Evolutionary conservation across 2,113 vertebrate genomes (phyloP).

Genomic region (Varanus salvator): DNA sequence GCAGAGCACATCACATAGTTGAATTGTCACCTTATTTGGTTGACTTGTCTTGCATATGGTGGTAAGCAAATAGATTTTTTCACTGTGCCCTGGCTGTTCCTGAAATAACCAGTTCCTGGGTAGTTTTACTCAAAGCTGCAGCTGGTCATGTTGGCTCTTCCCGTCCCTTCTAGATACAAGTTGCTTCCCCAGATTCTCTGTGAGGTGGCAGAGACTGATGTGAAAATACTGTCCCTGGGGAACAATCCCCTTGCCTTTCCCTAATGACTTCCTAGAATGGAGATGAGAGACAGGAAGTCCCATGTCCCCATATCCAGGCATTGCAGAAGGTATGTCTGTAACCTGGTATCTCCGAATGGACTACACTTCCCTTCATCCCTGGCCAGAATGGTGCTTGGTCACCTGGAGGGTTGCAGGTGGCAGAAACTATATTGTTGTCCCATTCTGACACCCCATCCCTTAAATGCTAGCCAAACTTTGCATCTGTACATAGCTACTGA

Average conservation of each 20-base stretch:
- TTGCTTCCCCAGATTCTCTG: neutral
- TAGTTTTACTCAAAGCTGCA: constrained; percentile 13
- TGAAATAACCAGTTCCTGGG: neutral
- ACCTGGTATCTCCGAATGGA: no score
- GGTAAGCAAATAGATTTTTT: constrained; percentile 15
- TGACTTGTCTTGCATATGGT: neutral
- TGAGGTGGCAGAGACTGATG: neutral
- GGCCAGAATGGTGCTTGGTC: no score
- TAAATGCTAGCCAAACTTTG: neutral
- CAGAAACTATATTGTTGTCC: no score
- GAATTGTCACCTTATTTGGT: neutral
- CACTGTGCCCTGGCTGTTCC: neutral
- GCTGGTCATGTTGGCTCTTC: neutral
- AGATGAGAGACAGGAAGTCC: neutral
- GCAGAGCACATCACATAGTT: neutral
- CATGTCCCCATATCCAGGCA: neutral
- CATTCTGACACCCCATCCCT: neutral
- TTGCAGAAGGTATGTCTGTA: neutral
- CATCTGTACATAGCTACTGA: neutral
- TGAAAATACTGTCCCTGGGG: neutral
- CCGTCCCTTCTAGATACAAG: constrained; percentile 3
- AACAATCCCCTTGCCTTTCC: no score
- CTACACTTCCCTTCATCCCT: no score
- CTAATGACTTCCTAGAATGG: neutral
- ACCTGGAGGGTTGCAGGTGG: no score